Evolutionary conservation across 2,797 vertebrate species (phyloP), one percentile per base, ranked within the genome.

Genomic region (Chrysocyon brachyurus): DNA sequence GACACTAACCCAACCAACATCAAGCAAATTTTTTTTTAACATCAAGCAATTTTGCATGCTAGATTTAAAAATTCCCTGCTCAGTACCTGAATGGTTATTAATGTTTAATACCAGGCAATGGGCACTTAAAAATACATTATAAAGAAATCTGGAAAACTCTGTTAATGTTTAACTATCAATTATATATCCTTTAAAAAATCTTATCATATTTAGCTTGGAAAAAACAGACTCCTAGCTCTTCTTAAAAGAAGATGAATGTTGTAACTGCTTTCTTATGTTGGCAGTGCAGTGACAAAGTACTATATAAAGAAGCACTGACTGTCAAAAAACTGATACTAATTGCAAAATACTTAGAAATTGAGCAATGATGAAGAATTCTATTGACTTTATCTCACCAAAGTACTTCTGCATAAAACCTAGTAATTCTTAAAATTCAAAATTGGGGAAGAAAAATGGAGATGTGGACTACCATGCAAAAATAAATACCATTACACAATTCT

Each of bases 121-220:
- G 33, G 59, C 75, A 97, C 96, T 97, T 96, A n/a, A 85, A 97
- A 97, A 96, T 40, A 33, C 72, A 92, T 85, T 90, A 92, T 88
- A 94, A 92, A 97, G 78, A 89, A 86, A 88, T 31, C 49, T 96
- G 91, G 87, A 93, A 97, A 97, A 93, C 91, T 24, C 70, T 93
- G 68, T 97, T 98, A 95, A 98, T 96, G 90, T 94, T 96, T 95
- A 97, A 97, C 77, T 88, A 64, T 85, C 68, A 91, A 87, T 94
- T 97, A 92, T 26, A 28, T 88, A 91, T 89, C 66, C 95, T 97
- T 95, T 95, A 63, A 59, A 92, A 92, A 97, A 96, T n/a, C 61
- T 87, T 97, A 79, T 96, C 96, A 89, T 97, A 91, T 97, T 96
- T 97, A 87, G 92, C 88, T 97, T 97, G 94, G 95, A 97, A 93